Evolutionary conservation across 1,140 invertebrate genomes (phyloP), one percentile per base, ranked within the genome.

Genomic region (Hyphantria cunea): DNA sequence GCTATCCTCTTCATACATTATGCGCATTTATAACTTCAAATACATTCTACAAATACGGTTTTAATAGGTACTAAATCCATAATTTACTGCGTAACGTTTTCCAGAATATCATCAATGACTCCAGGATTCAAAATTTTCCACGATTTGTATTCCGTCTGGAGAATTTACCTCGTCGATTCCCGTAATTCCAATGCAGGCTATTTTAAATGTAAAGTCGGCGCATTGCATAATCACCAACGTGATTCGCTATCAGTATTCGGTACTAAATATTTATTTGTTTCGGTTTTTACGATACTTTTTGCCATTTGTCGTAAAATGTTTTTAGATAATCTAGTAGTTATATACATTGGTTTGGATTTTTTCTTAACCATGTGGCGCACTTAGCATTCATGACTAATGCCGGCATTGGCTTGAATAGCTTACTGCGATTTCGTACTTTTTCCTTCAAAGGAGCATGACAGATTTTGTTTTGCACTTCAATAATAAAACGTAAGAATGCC

Each of bases 81-180:
- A 48, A 58, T 5, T n/a, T 10, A 58, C 45, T 48, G 45, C 45
- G 15, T 31, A 12, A 39, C 44, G 10, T 12, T 33, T 14, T 50
- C 34, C 25, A 31, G 34, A 50, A 44, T 78, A 81, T 82, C 75
- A 78, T 80, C 72, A 78, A 77, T 80, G 80, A 77, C 71, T 73
- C 72, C 63, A 72, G 66, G 72, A 81, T 85, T 86, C 77, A 82
- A 83, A 90, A 87, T 82, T 86, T 86, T 89, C 84, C 81, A 84
- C 81, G 55, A 86, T 88, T 84, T 80, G 80, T 90, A 90, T 90
- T 88, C 85, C 62, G 80, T 87, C 82, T 88, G 78, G 85, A 88
- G 79, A 81, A 86, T 86, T 83, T 78, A 76, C 80, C 75, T 74
- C 76, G 76, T 79, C 76, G 74, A 66, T 76, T 81, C 73, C 78